Evolutionary conservation across 2,797 vertebrate genomes (phyloP), one percentile per base, ranked within the genome.

Genomic region (Enteromius fasciolatus): DNA sequence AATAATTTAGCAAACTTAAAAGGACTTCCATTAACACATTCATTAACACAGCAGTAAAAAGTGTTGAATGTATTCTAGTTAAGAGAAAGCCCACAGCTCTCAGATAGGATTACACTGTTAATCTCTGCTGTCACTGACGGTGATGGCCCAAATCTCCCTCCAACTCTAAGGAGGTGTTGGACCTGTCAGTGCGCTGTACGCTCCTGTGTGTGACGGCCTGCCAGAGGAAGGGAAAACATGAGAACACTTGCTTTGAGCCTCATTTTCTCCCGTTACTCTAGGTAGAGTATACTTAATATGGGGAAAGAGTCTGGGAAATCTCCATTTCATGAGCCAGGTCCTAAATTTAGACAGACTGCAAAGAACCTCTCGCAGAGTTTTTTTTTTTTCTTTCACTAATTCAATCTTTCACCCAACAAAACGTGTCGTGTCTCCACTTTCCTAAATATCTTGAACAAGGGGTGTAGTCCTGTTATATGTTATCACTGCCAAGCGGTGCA

Each of bases 41-140:
- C 61, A 85, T 87, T 76, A 86, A 78, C 61, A 69, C 78, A 78
- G 76, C 73, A 73, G 23, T 69, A 83, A 80, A 87, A 80, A 74
- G 85, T 85, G 80, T 78, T 17, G 81, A 87, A 85, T 87, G 69
- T 81, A 82, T 84, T 75, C 54, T 52, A n/a, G 68, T 89, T 89
- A 84, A 86, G 83, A 83, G 81, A 84, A 87, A 82, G 46, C 69
- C 50, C 95, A 95, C 84, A 85, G 92, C 93, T 92, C 92, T 90
- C 92, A 88, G 84, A 90, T 87, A 83, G 94, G 95, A 98, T 96
- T 97, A 97, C 93, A 91, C 91, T 85, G 87, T 87, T 96, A 96
- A 96, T 94, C 94, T 92, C 91, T 89, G 93, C 95, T 96, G 96
- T 96, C 96, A 95, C 94, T 95, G 97, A 92, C 92, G 94, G 95